These are phyloP conservation scores for Amphiprion ocellaris DNA, from an alignment of 2,113 vertebrate genomes.

Conservation along the genomic window DNA sequence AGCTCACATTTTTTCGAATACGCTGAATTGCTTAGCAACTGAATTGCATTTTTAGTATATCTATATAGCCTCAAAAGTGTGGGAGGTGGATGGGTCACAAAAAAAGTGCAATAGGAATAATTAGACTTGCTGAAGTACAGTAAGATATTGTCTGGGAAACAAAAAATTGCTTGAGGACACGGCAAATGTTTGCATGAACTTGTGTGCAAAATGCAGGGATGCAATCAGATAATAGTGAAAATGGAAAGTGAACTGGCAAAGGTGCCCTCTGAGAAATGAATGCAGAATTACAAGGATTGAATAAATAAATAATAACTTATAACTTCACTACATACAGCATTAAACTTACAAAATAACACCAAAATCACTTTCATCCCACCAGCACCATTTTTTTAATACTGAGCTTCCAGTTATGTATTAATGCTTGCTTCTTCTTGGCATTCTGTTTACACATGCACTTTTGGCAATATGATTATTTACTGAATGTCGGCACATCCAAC, in stretches of 20 bases:
- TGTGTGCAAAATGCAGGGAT: background rate
- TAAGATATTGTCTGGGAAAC: background rate
- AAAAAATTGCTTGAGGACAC: background rate
- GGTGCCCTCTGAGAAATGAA: background rate
- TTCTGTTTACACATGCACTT: slow-evolving; percentile 24
- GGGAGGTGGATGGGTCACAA: background rate
- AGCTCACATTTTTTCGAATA: background rate
- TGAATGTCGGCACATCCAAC: slow-evolving; percentile 1
- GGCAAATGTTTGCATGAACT: background rate
- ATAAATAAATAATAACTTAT: background rate
- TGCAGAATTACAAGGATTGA: background rate
- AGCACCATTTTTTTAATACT: background rate
- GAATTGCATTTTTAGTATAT: background rate
- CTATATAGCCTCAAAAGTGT: background rate
- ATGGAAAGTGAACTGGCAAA: background rate
- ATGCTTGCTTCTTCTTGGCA: background rate
- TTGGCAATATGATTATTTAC: slow-evolving; percentile 8
- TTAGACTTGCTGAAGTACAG: slow-evolving; percentile 1
- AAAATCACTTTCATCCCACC: background rate
- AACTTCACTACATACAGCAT: background rate
- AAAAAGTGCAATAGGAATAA: slow-evolving; percentile 21
- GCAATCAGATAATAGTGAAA: background rate
- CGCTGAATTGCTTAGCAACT: background rate
- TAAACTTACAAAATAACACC: background rate
- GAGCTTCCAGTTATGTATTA: background rate